Percentiles rank a stretch among this genome's conserved stretches.
These are phyloP conservation scores for Papilio glaucus DNA, from an alignment of 1,140 invertebrate genomes.

Conservation along the genomic window DNA sequence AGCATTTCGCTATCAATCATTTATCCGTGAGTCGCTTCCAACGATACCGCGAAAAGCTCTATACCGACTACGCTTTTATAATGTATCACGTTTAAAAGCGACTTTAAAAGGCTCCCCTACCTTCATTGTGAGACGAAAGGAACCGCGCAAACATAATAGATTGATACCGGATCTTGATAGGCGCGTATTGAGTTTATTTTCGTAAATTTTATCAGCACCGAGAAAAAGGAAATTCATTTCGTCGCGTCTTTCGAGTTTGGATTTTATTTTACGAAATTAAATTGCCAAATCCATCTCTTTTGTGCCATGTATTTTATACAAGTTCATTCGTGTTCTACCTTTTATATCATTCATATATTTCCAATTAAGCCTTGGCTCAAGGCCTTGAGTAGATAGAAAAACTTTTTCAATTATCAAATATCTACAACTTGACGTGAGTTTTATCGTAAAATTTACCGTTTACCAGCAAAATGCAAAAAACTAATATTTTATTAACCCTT, in stretches of 20 bases:
- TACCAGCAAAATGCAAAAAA: no score
- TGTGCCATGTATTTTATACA: constrained; percentile 22
- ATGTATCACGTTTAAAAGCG: constrained; percentile 79
- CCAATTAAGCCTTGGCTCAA: no score
- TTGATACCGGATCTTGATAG: constrained; percentile 74
- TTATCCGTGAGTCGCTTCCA: constrained; percentile 69
- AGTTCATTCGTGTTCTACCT: constrained; percentile 17
- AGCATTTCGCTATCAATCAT: constrained; percentile 74
- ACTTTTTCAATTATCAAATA: no score
- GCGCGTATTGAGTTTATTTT: constrained; percentile 68
- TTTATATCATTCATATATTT: no score
- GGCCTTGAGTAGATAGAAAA: neutral
- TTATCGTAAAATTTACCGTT: no score
- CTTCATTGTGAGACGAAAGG: constrained; percentile 65
- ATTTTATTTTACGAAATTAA: constrained; percentile 41
- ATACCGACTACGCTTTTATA: constrained; percentile 75
- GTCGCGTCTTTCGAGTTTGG: constrained; percentile 41
- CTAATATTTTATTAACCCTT: no score
- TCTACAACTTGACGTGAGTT: no score
- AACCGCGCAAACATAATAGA: constrained; percentile 77
- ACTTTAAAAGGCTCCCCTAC: constrained; percentile 73
- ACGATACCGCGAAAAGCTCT: constrained; percentile 77
- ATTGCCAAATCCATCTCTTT: constrained; percentile 39
- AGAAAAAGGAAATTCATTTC: constrained; percentile 47
- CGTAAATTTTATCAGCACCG: constrained; percentile 53